phyloP scores from a whole-genome alignment of 2,113 vertebrate genomes.

The Cyprinus carpio region DNA sequence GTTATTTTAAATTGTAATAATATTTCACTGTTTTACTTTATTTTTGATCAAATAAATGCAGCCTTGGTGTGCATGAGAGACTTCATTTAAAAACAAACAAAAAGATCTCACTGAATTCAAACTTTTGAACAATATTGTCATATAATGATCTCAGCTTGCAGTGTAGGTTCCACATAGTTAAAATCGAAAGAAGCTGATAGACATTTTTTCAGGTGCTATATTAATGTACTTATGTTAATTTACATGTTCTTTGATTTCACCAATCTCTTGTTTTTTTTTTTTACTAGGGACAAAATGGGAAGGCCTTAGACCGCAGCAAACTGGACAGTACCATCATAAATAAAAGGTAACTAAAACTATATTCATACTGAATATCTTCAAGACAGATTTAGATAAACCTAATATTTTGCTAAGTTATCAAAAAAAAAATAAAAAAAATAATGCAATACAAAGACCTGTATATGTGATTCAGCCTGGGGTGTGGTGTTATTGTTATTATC shows the following conservation, averaged over 20 bases:
- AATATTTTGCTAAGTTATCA: not conserved
- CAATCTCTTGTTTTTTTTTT: not conserved
- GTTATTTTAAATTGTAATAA: not conserved
- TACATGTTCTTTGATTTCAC: not conserved
- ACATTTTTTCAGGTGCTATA: not conserved
- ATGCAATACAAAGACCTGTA: not conserved
- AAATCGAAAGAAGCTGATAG: not conserved
- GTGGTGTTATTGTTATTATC: not conserved
- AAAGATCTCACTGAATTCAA: not conserved
- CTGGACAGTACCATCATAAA: not conserved
- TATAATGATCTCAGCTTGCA: not conserved
- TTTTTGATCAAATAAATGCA: not conserved
- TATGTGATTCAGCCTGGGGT: not conserved
- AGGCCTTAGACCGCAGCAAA: not conserved
- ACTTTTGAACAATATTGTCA: not conserved
- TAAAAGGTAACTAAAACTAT: conserved; percentile 44
- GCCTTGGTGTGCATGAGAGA: not conserved
- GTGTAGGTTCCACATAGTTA: not conserved
- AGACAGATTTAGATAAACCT: not conserved
- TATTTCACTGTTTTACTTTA: not conserved
- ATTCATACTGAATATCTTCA: not conserved
- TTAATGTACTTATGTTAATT: not conserved
- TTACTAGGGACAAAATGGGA: conserved; percentile 49
- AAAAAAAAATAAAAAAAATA: not conserved
- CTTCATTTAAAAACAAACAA: not conserved